These are phyloP conservation scores for Mythimna lalbum DNA, from an alignment of 2,888 invertebrate genomes.

Conservation along the genomic window DNA sequence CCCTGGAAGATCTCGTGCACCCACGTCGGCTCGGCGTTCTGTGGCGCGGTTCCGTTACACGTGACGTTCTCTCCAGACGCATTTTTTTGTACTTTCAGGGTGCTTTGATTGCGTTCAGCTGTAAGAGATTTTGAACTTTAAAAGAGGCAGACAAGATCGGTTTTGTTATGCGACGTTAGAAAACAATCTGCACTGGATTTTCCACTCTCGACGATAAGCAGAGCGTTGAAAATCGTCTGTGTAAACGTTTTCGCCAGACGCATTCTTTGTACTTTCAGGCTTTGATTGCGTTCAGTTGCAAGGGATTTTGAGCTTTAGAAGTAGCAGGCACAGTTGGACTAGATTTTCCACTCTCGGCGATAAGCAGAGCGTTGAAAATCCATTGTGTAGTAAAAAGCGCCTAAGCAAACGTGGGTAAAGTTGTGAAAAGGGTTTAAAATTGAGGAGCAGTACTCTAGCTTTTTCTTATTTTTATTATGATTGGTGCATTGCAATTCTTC, in stretches of 20 bases:
- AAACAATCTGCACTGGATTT: background rate
- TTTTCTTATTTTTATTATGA: background rate
- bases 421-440: background rate
- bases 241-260: constrained; percentile 79
- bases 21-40: constrained; percentile 97
- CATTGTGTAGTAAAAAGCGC: background rate
- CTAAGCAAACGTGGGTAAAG: no score
- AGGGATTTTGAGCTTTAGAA: background rate
- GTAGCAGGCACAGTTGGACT: background rate
- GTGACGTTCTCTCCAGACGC: constrained; percentile 82
- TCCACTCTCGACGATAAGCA: background rate
- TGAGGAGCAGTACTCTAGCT: background rate
- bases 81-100: constrained; percentile 91
- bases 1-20: constrained; percentile 99
- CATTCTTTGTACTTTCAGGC: constrained; percentile 91
- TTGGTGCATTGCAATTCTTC: background rate
- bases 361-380: background rate
- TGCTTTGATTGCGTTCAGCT: constrained; percentile 95
- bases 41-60: constrained; percentile 82
- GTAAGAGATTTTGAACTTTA: constrained; percentile 51
- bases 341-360: background rate
- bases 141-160: no score
- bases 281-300: constrained; percentile 94
- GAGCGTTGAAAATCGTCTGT: no score
- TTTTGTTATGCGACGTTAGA: background rate